Evolutionary conservation across 2,888 invertebrate genomes (phyloP), one percentile per base, ranked within the genome.

Genomic region (Molorchus minor): DNA sequence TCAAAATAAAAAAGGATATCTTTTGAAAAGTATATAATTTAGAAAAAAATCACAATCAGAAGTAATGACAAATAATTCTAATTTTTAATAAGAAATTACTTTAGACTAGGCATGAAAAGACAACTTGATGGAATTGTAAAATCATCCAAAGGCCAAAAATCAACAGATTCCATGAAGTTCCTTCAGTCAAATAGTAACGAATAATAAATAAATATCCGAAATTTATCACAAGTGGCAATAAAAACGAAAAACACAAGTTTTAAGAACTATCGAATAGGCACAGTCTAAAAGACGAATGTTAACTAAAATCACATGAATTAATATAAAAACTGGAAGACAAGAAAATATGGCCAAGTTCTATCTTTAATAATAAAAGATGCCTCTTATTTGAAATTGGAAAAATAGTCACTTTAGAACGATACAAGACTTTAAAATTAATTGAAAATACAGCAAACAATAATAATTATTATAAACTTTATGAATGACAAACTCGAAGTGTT

Each of bases 1-100:
- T n/a, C n/a, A 58, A 44, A 55, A 30, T 29, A 49, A 44, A 13
- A 41, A 44, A 57, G 43, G 33, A 40, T 46, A 20, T 49, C 25
- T 17, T 55, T 55, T 47, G 15, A 25, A 59, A 52, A 55, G 52
- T 21, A 47, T 49, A 35, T 47, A 44, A 49, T 41, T 45, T 51
- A 43, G 29, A 46, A 59, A 29, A 47, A 44, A 49, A 2, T 46
- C 36, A 47, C 36, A 49, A 36, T 21, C 36, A 59, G 45, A 55
- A 19, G 43, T 25, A 19, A 20, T 13, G 21, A 20, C 15, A 45
- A 33, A 35, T 25, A 12, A n/a, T 38, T 35, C 8, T 20, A 36
- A n/a, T 36, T 36, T 15, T 21, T 21, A 49, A 36, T 7, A 19
- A 44, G 13, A 21, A n/a, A 2, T 15, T 8, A 21, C 19, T 46